phyloP scores from a whole-genome alignment of 2,113 vertebrate species.

The Etia nguti region DNA sequence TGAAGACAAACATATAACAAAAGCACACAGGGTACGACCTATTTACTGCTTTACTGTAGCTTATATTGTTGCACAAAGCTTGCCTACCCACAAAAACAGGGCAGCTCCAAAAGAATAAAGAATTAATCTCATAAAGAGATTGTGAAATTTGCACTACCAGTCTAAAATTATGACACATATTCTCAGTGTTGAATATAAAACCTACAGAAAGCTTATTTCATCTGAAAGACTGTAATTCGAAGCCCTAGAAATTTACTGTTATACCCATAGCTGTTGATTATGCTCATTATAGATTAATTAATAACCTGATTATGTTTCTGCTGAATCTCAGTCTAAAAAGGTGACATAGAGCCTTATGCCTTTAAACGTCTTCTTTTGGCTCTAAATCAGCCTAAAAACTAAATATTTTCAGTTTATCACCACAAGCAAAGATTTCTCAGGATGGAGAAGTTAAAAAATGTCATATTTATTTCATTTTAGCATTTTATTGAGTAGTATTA shows the following conservation, averaged over 20 bases:
- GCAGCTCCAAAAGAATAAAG: background rate
- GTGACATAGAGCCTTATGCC: fast-evolving
- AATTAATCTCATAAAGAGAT: background rate
- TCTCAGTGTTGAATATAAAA: background rate
- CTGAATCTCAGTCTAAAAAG: background rate
- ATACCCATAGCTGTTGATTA: background rate
- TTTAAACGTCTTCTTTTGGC: background rate
- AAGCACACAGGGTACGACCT: background rate
- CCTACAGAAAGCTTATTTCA: background rate
- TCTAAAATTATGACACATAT: background rate
- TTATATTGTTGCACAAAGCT: background rate
- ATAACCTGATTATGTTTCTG: background rate
- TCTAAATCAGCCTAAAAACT: background rate
- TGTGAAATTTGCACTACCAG: background rate
- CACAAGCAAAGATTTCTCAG: background rate
- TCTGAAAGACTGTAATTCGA: background rate
- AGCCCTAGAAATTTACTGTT: background rate
- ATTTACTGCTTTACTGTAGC: background rate
- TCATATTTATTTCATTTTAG: background rate
- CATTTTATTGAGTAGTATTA: too few relatives aligned
- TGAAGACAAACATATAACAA: background rate
- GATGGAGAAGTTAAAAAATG: background rate
- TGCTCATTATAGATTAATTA: background rate
- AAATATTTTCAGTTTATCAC: background rate
- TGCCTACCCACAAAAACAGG: background rate